Evolutionary conservation across 30 jellyfish, hydroid and myxozoan species (phyloP).

Genomic region (Aurelia sp.): DNA sequence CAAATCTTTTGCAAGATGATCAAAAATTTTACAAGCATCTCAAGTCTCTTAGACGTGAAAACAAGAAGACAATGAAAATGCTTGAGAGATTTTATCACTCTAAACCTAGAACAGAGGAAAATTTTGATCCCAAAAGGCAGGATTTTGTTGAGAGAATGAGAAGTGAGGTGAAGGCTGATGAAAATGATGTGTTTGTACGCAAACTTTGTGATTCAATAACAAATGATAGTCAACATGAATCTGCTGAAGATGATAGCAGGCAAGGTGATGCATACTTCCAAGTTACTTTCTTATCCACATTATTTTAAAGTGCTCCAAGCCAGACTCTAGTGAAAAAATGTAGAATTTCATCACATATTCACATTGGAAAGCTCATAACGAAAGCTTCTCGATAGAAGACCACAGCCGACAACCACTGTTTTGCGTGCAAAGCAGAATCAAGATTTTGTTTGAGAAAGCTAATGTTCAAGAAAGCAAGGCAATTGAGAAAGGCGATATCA

Average conservation of each 20-base stretch:
- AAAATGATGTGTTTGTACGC: constrained; percentile 7
- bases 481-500: too few relatives aligned
- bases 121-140: neutral
- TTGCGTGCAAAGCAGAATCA: too few relatives aligned
- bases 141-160: constrained; percentile 34
- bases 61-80: constrained; percentile 82
- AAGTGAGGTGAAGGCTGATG: constrained; percentile 23
- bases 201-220: constrained; percentile 26
- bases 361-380: too few relatives aligned
- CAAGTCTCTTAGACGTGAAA: constrained; percentile 78
- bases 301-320: too few relatives aligned
- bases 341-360: too few relatives aligned
- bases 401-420: too few relatives aligned
- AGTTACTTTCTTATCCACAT: too few relatives aligned
- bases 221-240: neutral
- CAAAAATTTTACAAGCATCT: constrained; percentile 82
- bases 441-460: too few relatives aligned
- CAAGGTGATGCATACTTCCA: neutral
- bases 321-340: too few relatives aligned
- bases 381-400: too few relatives aligned
- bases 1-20: constrained; percentile 76
- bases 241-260: neutral
- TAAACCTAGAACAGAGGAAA: constrained; percentile 5
- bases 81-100: constrained; percentile 71
- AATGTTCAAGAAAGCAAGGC: too few relatives aligned